phyloP scores from a whole-genome alignment of 2,113 vertebrate genomes.

The Albula goreensis region DNA sequence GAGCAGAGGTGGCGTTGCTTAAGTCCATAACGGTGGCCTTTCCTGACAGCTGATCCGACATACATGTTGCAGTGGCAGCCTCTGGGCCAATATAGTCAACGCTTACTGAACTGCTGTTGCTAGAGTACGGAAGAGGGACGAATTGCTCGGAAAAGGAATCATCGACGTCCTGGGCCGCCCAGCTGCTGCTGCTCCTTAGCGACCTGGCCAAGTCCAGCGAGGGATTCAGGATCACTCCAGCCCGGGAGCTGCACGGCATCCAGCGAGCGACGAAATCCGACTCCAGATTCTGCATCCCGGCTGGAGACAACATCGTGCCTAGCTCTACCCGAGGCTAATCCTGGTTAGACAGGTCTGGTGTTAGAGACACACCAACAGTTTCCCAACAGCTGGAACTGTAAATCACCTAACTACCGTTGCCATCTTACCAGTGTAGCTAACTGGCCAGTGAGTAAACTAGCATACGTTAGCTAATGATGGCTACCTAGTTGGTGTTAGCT shows the following conservation, averaged over 20 bases:
- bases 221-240: constrained; percentile 80
- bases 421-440: neutral
- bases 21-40: constrained; percentile 31
- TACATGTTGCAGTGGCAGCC: constrained; percentile 39
- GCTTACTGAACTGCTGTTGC: constrained; percentile 70
- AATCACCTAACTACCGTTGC: constrained; percentile 34
- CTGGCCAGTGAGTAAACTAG: no score
- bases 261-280: constrained; percentile 73
- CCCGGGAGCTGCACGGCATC: constrained; percentile 74
- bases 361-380: constrained; percentile 46
- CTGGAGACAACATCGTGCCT: constrained; percentile 74
- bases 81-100: constrained; percentile 63
- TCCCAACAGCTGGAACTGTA: constrained; percentile 30
- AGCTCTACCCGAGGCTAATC: constrained; percentile 47
- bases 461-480: neutral
- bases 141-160: constrained; percentile 63
- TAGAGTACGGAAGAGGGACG: constrained; percentile 64
- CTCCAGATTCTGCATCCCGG: constrained; percentile 63
- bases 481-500: neutral
- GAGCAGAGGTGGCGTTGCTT: neutral
- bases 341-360: constrained; percentile 43
- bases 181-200: constrained; percentile 39
- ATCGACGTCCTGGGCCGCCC: constrained; percentile 47
- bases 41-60: constrained; percentile 12
- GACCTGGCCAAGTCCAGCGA: constrained; percentile 60